Evolutionary conservation across 2,888 invertebrate species (phyloP), one percentile per base, ranked within the genome.

Genomic region (Scaptomyza flava): DNA sequence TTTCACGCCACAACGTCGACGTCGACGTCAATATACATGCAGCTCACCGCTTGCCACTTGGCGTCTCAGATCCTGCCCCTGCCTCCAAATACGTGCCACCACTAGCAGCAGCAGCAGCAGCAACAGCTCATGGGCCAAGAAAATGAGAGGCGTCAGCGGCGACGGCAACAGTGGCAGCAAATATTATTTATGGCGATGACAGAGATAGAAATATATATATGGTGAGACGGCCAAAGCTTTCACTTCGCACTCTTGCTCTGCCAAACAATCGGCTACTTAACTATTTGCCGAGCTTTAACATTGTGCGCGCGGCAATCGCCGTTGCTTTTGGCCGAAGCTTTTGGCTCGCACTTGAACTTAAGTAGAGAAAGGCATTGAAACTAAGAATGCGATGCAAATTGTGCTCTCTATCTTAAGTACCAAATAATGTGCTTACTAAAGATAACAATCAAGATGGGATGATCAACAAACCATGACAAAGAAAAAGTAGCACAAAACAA

Each of bases 101-200:
- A 4, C 23, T 17, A 23, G 23, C 4, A 23, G 23, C 27, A 27
- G 27, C 27, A 27, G 27, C 27, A 27, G 6, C 27, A 41, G 17
- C 17, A 33, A 47, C 41, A 14, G 14, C 14, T 38, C 30, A 31
- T 12, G 36, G 52, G 52, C 51, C 36, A 59, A 33, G 36, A 42
- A 51, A 59, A 36, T 57, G 33, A 56, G 67, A 73, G 59, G 45
- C 53, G 53, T 41, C 43, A 34, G 31, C 36, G n/a, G 36, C 47
- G 27, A 34, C 59, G 41, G 43, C 46, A 31, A 47, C 46, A 31
- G 42, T 53, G 48, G 42, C 61, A 66, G 79, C 62, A 38, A 79
- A 84, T 73, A 83, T 81, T 79, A 78, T 78, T 77, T 81, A 83
- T 80, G 77, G 80, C 66, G 42, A 64, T 56, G 65, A 72, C 62